These are phyloP conservation scores for Protaetia brevitarsis DNA, from an alignment of 1,140 invertebrate species.

Conservation along the genomic window DNA sequence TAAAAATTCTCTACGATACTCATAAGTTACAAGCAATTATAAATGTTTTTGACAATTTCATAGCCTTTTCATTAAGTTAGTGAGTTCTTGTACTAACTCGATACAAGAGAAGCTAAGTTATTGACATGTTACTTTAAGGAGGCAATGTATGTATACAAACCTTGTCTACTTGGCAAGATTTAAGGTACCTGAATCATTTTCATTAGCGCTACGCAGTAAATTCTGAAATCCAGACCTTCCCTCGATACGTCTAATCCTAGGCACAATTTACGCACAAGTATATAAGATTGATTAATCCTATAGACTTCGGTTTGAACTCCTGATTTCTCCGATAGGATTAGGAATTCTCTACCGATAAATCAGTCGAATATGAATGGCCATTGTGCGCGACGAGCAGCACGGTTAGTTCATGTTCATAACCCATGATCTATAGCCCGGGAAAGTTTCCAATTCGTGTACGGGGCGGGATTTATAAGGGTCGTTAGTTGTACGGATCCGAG, in stretches of 20 bases:
- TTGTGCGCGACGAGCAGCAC: background rate
- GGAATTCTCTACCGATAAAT: constrained; percentile 10
- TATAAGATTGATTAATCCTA: constrained; percentile 15
- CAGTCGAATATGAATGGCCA: constrained; percentile 17
- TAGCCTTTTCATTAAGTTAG: too few relatives aligned
- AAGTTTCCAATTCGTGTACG: background rate
- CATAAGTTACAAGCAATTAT: too few relatives aligned
- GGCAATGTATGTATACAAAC: too few relatives aligned
- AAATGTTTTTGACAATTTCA: too few relatives aligned
- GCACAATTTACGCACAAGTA: constrained; percentile 7
- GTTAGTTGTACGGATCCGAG: background rate
- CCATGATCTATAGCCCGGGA: background rate
- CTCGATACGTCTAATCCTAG: background rate
- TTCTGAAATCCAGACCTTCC: too few relatives aligned
- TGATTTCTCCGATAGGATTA: constrained; percentile 4
- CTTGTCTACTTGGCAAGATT: too few relatives aligned
- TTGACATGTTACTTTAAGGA: too few relatives aligned
- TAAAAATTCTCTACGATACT: too few relatives aligned
- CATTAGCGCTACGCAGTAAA: too few relatives aligned
- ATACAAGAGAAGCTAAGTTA: too few relatives aligned
- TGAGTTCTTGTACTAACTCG: too few relatives aligned
- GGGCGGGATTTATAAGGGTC: background rate
- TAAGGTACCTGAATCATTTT: too few relatives aligned
- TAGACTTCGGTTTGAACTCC: background rate
- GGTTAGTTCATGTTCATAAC: constrained; percentile 6